phyloP scores from a whole-genome alignment of 2,113 vertebrate species.

The Chaetodon trifascialis region DNA sequence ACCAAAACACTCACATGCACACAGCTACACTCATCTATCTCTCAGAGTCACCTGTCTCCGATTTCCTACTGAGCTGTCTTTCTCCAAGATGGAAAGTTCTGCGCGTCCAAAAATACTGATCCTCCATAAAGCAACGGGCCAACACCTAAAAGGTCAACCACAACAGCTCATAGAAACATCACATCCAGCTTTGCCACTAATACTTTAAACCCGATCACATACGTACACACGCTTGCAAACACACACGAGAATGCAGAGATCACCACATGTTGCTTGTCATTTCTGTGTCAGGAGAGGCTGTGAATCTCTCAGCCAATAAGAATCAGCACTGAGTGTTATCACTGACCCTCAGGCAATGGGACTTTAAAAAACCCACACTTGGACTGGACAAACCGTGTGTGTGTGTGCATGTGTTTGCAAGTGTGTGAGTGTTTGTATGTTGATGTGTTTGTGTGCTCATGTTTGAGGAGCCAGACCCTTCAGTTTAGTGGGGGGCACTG shows the following conservation, averaged over 20 bases:
- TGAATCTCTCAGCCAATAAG: slow-evolving; percentile 63
- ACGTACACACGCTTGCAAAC: slow-evolving; percentile 29
- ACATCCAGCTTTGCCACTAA: slow-evolving; percentile 72
- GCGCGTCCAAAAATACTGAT: slow-evolving; percentile 58
- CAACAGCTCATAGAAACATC: slow-evolving; percentile 64
- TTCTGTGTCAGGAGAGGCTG: slow-evolving; percentile 54
- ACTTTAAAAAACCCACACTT: slow-evolving; percentile 63
- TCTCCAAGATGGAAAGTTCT: slow-evolving; percentile 48
- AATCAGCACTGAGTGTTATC: slow-evolving; percentile 72
- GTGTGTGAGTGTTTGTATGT: not conserved
- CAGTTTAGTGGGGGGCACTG: slow-evolving; percentile 21
- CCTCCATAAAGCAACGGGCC: slow-evolving; percentile 56
- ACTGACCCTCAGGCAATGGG: slow-evolving; percentile 73
- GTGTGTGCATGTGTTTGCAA: not conserved
- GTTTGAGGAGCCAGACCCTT: not conserved
- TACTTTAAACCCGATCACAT: slow-evolving; percentile 70
- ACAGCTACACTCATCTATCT: not conserved
- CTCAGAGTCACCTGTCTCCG: slow-evolving; percentile 34
- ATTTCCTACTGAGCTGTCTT: slow-evolving; percentile 53
- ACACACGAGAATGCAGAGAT: slow-evolving; percentile 39
- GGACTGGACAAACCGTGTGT: slow-evolving; percentile 30
- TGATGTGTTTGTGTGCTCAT: not conserved
- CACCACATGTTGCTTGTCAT: slow-evolving; percentile 50
- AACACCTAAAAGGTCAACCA: slow-evolving; percentile 75
- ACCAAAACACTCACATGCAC: slow-evolving; percentile 7